These are phyloP conservation scores for Chloroceryle amazona DNA, from an alignment of 2,797 vertebrate genomes.

Conservation along the genomic window DNA sequence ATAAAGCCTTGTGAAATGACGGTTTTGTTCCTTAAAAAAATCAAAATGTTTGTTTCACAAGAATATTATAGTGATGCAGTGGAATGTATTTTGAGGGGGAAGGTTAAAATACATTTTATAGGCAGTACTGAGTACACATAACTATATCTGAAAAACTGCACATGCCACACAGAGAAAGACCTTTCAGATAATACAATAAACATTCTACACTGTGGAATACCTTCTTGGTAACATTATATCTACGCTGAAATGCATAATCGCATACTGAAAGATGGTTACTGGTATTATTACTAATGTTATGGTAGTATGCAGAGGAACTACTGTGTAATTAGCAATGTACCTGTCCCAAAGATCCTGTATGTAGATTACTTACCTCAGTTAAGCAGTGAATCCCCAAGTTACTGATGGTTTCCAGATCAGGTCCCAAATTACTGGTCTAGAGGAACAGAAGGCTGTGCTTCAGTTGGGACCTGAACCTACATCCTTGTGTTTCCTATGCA, in stretches of 20 bases:
- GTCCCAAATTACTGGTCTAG: neutral
- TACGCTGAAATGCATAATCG: neutral
- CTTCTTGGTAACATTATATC: neutral
- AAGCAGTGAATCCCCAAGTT: neutral
- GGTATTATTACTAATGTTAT: neutral
- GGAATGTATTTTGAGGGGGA: slow-evolving; percentile 20
- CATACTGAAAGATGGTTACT: neutral
- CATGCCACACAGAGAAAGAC: neutral
- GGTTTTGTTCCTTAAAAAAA: slow-evolving; percentile 22
- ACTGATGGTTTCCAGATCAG: neutral
- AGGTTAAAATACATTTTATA: slow-evolving; percentile 44
- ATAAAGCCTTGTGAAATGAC: slow-evolving; percentile 27
- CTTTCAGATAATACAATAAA: neutral
- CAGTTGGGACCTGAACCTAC: neutral
- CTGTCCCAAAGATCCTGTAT: neutral
- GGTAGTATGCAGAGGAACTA: neutral
- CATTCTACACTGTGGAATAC: slow-evolving; percentile 17
- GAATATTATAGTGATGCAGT: slow-evolving; percentile 33
- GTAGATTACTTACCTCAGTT: neutral
- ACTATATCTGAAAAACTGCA: neutral
- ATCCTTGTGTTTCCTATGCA: neutral
- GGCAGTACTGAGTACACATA: slow-evolving; percentile 5
- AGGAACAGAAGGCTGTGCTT: neutral
- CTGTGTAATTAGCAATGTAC: neutral
- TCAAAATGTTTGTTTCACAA: slow-evolving; percentile 51